Conservation (phyloP, 2,113 vertebrate species). For the Cryptotis parvus region DNA sequence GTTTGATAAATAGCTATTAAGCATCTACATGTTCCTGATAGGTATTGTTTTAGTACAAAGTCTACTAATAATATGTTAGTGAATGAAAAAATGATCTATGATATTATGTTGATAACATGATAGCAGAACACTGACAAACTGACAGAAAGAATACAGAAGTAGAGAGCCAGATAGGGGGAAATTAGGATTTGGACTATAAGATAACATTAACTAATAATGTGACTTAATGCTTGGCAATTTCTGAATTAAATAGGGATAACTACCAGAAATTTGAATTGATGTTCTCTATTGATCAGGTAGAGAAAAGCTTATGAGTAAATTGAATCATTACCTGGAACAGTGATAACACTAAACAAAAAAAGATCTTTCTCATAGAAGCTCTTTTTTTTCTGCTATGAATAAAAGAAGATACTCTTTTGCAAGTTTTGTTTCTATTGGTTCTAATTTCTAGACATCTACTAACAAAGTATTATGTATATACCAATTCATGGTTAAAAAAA, state of each 20-base stretch:
- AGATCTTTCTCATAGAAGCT: not conserved
- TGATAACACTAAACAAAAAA: not conserved
- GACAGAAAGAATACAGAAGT: not conserved
- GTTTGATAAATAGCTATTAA: not conserved
- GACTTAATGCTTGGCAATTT: no score
- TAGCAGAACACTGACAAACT: not conserved
- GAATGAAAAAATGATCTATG: not conserved
- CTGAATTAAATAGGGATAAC: not conserved
- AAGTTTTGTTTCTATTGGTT: not conserved
- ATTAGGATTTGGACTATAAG: not conserved
- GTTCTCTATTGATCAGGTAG: not conserved
- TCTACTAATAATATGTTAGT: not conserved
- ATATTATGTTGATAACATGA: not conserved
- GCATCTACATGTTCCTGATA: not conserved
- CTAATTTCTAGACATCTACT: not conserved
- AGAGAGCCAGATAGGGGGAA: not conserved
- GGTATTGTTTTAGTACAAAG: no score
- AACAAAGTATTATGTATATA: not conserved
- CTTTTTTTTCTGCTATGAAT: not conserved
- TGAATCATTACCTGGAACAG: not conserved
- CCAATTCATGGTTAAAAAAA: not conserved
- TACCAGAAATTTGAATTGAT: not conserved
- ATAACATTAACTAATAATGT: not conserved
- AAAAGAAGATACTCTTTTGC: not conserved
- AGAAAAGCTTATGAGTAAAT: not conserved